These are phyloP conservation scores for Pogonomyrmex barbatus DNA, from an alignment of 1,140 invertebrate genomes.

Conservation along the genomic window DNA sequence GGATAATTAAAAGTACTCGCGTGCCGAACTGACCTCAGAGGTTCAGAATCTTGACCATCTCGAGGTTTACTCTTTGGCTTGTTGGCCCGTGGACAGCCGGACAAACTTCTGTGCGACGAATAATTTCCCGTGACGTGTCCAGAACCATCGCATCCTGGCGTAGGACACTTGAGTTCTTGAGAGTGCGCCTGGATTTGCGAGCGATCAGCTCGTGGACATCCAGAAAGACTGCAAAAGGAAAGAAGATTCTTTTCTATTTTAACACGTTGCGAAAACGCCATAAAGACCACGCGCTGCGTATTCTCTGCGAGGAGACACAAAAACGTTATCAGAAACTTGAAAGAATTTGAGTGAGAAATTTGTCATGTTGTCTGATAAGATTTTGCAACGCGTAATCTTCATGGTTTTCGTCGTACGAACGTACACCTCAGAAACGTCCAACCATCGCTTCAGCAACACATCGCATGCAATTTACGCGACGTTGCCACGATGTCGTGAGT, in stretches of 20 bases:
- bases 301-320: not conserved
- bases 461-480: conserved; percentile 80
- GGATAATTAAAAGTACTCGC: not conserved
- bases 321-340: not conserved
- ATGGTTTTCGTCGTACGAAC: conserved; percentile 74
- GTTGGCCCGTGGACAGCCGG: conserved; percentile 94
- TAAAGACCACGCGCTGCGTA: conserved; percentile 68
- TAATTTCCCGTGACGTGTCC: conserved; percentile 95
- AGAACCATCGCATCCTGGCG: conserved; percentile 95
- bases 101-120: conserved; percentile 93
- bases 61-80: conserved; percentile 96
- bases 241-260: conserved; percentile 35
- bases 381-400: conserved; percentile 67
- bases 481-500: conserved; percentile 76
- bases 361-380: not conserved
- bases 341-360: not conserved
- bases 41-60: conserved; percentile 96
- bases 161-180: conserved; percentile 95
- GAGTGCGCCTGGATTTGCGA: conserved; percentile 91
- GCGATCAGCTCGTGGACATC: conserved; percentile 92
- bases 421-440: conserved; percentile 80
- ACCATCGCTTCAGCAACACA: conserved; percentile 76
- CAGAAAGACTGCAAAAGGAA: conserved; percentile 88
- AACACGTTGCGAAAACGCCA: conserved; percentile 59
- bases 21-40: conserved; percentile 89